phyloP scores from a whole-genome alignment of 1,140 invertebrate genomes.

The Batillaria attramentaria region DNA sequence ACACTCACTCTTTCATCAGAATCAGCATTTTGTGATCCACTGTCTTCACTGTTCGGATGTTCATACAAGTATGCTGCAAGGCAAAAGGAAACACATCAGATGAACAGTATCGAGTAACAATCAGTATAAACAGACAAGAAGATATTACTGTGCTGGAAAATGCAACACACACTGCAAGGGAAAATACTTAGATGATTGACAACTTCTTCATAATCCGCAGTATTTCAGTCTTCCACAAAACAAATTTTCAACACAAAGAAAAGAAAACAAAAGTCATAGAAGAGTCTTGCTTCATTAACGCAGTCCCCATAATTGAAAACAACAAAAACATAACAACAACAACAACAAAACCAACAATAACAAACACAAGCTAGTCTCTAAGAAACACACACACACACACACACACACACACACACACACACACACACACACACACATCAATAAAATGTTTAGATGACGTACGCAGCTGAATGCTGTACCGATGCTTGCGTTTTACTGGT shows the following conservation, averaged over 20 bases:
- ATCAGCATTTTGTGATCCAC: background rate
- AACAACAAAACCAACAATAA: background rate
- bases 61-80: background rate
- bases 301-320: no score
- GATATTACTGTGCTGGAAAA: no score
- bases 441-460: background rate
- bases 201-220: no score
- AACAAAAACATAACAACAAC: background rate
- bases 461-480: slow-evolving; percentile 33
- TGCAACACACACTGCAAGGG: no score
- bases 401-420: background rate
- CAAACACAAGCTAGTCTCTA: background rate
- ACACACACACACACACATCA: background rate
- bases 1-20: no score
- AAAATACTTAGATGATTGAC: no score
- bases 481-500: slow-evolving; percentile 30
- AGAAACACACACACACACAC: background rate
- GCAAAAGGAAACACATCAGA: background rate
- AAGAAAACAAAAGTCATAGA: no score
- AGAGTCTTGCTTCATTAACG: no score
- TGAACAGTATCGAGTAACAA: no score
- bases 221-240: no score
- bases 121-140: no score
- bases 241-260: no score
- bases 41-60: background rate